Conservation (phyloP, 2,888 invertebrate species). For the Chrysolina oricalcia region DNA sequence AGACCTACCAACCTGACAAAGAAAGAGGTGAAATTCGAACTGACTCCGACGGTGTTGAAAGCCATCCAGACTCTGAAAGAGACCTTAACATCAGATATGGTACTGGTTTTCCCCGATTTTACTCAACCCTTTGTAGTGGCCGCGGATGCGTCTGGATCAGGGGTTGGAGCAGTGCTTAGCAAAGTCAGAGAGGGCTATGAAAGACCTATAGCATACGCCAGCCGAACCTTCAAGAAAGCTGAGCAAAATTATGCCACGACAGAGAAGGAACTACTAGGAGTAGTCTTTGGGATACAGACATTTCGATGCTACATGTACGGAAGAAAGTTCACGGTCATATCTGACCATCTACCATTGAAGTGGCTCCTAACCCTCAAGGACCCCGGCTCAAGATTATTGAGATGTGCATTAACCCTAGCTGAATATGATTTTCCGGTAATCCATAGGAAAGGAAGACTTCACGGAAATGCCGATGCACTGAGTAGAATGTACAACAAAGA, state of each 20-base stretch:
- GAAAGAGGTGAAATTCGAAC: too few relatives aligned
- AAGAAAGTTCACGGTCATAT: conserved; percentile 33
- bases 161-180: conserved; percentile 45
- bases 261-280: conserved; percentile 32
- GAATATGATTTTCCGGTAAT: too few relatives aligned
- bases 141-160: conserved; percentile 43
- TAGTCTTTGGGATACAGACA: conserved; percentile 27
- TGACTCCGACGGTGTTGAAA: conserved; percentile 28
- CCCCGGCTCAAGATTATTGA: background rate
- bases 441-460: too few relatives aligned
- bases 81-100: too few relatives aligned
- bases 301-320: conserved; percentile 26
- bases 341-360: conserved; percentile 31
- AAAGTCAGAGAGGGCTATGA: conserved; percentile 42
- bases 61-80: conserved; percentile 33
- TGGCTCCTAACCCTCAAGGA: conserved; percentile 6
- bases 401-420: background rate
- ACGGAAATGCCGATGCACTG: too few relatives aligned
- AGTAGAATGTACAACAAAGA: too few relatives aligned
- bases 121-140: conserved; percentile 40
- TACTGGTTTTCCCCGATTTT: conserved; percentile 22
- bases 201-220: conserved; percentile 43
- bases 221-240: conserved; percentile 38
- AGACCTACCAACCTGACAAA: background rate
- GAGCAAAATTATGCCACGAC: conserved; percentile 25